These are phyloP conservation scores for Brachypteracias leptosomus DNA, from an alignment of 2,113 vertebrate genomes.

Conservation along the genomic window DNA sequence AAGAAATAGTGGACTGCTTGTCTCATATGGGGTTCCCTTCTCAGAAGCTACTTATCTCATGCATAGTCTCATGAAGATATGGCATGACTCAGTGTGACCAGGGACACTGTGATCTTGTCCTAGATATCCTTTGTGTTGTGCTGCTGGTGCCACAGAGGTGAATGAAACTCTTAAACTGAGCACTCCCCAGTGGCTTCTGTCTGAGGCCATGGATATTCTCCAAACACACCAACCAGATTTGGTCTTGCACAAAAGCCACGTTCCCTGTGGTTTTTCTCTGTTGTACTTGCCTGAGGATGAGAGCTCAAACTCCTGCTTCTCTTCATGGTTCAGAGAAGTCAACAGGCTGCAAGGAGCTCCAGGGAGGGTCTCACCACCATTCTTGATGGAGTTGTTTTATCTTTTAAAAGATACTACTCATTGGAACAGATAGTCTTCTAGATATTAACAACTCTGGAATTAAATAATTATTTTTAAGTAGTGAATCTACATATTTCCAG, in stretches of 20 bases:
- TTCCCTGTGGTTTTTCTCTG: neutral
- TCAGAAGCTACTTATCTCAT: neutral
- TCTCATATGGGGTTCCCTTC: neutral
- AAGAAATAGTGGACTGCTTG: neutral
- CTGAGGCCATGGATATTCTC: neutral
- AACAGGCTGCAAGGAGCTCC: neutral
- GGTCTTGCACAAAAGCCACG: neutral
- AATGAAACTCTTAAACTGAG: neutral
- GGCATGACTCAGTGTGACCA: neutral
- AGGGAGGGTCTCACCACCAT: neutral
- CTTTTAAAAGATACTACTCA: neutral
- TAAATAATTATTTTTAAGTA: neutral
- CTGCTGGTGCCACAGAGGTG: neutral
- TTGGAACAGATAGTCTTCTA: neutral
- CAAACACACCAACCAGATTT: neutral
- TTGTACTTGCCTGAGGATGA: neutral
- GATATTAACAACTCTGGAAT: neutral
- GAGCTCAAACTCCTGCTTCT: neutral
- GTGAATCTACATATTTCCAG: neutral
- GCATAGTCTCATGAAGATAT: neutral
- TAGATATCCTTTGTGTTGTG: neutral
- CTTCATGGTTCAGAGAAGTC: neutral
- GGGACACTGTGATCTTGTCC: neutral
- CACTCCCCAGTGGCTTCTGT: neutral
- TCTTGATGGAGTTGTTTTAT: neutral